Base-by-base conservation (phyloP, 2,113 vertebrate genomes). In the Entomyzon cyanotis region DNA sequence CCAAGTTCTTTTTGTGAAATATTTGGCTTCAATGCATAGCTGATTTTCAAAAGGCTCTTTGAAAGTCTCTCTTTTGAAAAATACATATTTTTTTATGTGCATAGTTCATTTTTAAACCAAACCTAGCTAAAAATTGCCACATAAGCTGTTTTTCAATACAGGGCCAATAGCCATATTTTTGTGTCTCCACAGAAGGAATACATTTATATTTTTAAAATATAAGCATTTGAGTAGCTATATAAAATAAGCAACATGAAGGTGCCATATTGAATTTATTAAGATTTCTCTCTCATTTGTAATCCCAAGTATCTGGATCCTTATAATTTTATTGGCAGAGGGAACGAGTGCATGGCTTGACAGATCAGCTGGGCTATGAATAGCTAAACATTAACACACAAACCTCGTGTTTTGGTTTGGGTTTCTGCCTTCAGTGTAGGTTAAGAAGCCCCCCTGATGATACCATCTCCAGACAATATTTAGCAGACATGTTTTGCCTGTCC, bases 21-120 rank as follows among this genome's bases (percentile, higher is more conserved):
- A 77, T 59, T 97, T 96, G 95, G 96, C 96, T 93, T 27, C 47
- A 44, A 50, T 47, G 64, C 60, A 55, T 31, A 90, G 68, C 56
- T 95, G 88, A 90, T 94, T 93, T 96, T 94, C 93, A 83, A 74
- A 80, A 86, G 27, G 47, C 33, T 91, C 92, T 96, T 93, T 97
- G 92, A 95, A 95, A 91, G 27, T 67, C 67, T 95, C 37, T 49
- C 55, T 62, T 86, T 75, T 87, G 71, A 63, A 92, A 92, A 92
- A 70, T 24, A 70, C 19, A 25, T 46, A 23, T 62, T 94, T 95
- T 94, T 90, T 63, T 92, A n/a, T 42, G 23, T 78, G 41, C 41
- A 37, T 74, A 76, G 58, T 75, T 94, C 74, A 62, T 92, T 96
- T 91, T 87, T 85, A 85, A 94, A 76, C n/a, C 28, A 76, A 94